Base-by-base conservation (phyloP, 2,888 invertebrate species). In the Diarsia rubi region DNA sequence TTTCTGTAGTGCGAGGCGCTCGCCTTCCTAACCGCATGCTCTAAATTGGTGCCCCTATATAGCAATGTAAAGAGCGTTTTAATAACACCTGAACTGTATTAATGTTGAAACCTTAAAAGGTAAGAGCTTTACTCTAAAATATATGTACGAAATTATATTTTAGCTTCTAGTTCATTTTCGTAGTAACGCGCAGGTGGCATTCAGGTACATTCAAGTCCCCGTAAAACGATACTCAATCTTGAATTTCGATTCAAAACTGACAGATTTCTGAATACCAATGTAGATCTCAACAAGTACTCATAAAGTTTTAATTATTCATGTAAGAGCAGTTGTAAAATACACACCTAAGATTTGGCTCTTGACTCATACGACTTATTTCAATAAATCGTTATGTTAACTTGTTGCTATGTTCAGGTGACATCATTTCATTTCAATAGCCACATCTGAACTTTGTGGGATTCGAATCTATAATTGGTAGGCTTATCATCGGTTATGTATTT, bases 21-120 rank as follows among this genome's bases (percentile, higher is more conserved):
- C 52, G 78, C 60, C 78, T 64, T 66, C 60, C 78, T 42, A 72
- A 66, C 78, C 78, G 19, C 78, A 78, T 66, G 31, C 45, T 78
- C 54, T 49, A 77, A 76, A 77, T 77, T 71, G 64, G 71, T 44
- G 64, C 31, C 21, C n/a, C 19, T 42, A 73, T 70, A 49, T n/a
- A 54, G 31, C 11, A 72, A 78, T 44, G 47, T 42, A 78, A 73
- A 66, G 63, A 77, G 52, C 45, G 42, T 72, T 72, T 64, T 77
- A 76, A 72, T 77, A 78, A 77, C 27, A 78, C 54, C 65, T 72
- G 65, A 70, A 77, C 60, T 47, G 31, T 42, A 77, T 65, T 71
- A 77, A 65, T 27, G n/a, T 76, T 37, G 14, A 52, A 60, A 59
- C 16, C 37, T 37, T 42, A 47, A 16, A 14, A 69, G n/a, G 37